Conservation (phyloP, 2,797 vertebrate genomes). For the Tympanoctomys barrerae region DNA sequence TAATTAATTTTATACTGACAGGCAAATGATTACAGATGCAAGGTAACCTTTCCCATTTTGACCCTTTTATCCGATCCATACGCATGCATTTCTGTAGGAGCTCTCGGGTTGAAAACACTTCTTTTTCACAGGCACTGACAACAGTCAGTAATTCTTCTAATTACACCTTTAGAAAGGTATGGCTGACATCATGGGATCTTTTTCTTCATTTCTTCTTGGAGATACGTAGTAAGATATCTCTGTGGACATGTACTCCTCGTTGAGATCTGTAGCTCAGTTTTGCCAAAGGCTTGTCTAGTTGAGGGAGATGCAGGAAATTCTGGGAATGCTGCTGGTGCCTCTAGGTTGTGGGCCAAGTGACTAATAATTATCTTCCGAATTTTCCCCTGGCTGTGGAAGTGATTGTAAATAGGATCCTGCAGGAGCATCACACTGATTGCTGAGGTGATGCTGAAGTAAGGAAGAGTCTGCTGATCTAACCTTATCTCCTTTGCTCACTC, state of each 20-base stretch:
- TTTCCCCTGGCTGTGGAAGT: neutral
- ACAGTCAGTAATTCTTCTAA: conserved; percentile 69
- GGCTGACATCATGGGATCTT: conserved; percentile 65
- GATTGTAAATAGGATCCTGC: neutral
- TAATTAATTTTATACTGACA: conserved; percentile 83
- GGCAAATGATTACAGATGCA: conserved; percentile 87
- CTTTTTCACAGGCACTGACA: neutral
- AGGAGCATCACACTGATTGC: neutral
- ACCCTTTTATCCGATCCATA: conserved; percentile 65
- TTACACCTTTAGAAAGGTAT: neutral
- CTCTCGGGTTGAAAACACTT: conserved; percentile 40
- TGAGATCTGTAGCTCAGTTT: conserved; percentile 28
- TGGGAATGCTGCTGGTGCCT: neutral
- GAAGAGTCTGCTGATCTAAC: neutral
- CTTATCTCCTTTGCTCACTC: neutral
- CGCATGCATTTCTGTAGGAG: conserved; percentile 45
- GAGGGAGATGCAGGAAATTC: neutral
- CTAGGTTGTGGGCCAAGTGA: neutral
- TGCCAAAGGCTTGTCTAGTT: neutral
- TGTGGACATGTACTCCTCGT: conserved; percentile 41
- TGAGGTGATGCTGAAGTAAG: neutral
- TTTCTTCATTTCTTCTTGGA: conserved; percentile 57
- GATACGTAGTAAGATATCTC: conserved; percentile 37
- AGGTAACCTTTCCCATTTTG: conserved; percentile 79
- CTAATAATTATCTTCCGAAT: conserved; percentile 56